Evolutionary conservation across 2,797 vertebrate species (phyloP).

Genomic region (Anas georgica): DNA sequence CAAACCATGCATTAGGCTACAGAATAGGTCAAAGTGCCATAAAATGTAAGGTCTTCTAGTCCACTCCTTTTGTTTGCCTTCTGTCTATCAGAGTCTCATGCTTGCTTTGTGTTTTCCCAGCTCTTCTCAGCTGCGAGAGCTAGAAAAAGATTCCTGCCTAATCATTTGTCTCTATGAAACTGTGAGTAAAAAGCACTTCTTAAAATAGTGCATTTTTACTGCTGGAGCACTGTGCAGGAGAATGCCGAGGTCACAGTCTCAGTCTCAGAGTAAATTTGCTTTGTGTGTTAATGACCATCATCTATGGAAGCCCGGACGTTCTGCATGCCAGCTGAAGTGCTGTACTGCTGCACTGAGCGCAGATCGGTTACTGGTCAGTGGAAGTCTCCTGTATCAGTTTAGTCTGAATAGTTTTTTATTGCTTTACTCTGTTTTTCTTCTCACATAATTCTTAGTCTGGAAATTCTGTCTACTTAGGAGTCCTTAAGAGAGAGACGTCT

Average conservation of each 20-base stretch:
- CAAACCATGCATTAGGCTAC: not conserved
- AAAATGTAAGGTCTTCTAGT: not conserved
- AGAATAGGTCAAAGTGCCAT: not conserved
- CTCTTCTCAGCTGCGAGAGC: not conserved
- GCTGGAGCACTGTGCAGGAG: not conserved
- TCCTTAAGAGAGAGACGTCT: conserved; percentile 46
- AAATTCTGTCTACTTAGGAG: conserved; percentile 55
- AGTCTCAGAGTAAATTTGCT: not conserved
- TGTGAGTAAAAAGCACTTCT: conserved; percentile 17
- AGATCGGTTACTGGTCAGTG: not conserved
- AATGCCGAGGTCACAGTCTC: not conserved
- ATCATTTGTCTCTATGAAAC: conserved; percentile 3
- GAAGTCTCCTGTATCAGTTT: not conserved
- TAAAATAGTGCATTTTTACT: conserved; percentile 28
- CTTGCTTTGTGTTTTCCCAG: not conserved
- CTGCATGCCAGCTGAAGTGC: not conserved
- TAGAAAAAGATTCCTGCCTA: not conserved
- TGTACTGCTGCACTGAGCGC: not conserved
- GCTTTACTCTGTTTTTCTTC: conserved; percentile 22
- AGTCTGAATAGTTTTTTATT: conserved; percentile 6
- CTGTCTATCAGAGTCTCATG: not conserved
- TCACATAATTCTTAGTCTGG: conserved; percentile 45
- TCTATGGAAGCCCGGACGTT: not conserved
- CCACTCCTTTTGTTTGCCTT: not conserved
- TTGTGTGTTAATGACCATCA: not conserved